These are phyloP conservation scores for Drosophila conformis DNA, from an alignment of 2,888 invertebrate genomes.

Conservation along the genomic window DNA sequence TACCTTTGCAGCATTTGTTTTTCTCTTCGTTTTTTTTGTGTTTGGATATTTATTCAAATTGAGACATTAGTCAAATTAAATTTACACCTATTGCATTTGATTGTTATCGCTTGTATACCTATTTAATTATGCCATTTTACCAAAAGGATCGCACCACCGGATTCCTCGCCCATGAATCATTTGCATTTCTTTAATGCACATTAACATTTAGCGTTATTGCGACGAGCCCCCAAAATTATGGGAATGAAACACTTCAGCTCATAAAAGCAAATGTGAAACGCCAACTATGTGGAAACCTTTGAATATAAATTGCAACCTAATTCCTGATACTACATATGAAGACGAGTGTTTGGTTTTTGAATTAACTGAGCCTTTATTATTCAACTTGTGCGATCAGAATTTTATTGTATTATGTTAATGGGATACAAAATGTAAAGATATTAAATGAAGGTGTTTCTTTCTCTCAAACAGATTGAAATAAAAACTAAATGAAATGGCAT, in stretches of 20 bases:
- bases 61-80: slow-evolving; percentile 84
- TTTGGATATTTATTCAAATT: slow-evolving; percentile 81
- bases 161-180: slow-evolving; percentile 33
- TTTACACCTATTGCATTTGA: slow-evolving; percentile 83
- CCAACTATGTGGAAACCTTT: not conserved
- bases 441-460: not conserved
- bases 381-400: not conserved
- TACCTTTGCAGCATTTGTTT: slow-evolving; percentile 47
- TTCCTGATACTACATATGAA: not conserved
- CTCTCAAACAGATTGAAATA: not conserved
- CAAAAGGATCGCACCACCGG: not conserved
- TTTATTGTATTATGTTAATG: not conserved
- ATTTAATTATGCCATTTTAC: slow-evolving; percentile 52
- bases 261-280: slow-evolving; percentile 36
- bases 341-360: not conserved
- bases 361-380: not conserved
- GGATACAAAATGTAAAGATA: not conserved
- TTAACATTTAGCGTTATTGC: slow-evolving; percentile 60
- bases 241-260: slow-evolving; percentile 22
- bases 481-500: not conserved
- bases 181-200: slow-evolving; percentile 70
- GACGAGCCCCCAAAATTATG: slow-evolving; percentile 52
- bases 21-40: not conserved
- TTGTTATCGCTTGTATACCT: slow-evolving; percentile 75
- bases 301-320: not conserved